Percentiles rank a stretch among this genome's conserved stretches.
Conservation (phyloP, 2,888 invertebrate genomes). For the Aquatica leii region DNA sequence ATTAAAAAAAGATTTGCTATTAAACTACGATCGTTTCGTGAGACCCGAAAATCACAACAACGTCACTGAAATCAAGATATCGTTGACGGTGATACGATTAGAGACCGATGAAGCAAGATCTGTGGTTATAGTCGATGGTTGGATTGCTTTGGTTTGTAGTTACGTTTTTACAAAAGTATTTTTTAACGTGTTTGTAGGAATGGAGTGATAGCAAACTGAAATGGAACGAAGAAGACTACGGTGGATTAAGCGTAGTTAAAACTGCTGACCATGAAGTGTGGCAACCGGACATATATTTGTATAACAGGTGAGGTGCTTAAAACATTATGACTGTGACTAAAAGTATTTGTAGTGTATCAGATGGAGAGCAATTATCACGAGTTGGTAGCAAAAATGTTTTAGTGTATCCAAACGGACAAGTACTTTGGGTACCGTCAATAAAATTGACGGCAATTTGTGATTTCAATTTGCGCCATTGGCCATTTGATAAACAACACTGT, state of each 20-base stretch:
- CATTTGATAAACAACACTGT: conserved; percentile 75
- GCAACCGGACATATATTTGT: conserved; percentile 79
- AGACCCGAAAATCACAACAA: conserved; percentile 64
- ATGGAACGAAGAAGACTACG: conserved; percentile 76
- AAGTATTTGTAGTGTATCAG: conserved; percentile 25
- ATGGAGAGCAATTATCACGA: conserved; percentile 67
- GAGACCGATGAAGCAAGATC: conserved; percentile 72
- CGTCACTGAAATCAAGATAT: conserved; percentile 63
- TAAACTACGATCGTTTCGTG: conserved; percentile 66
- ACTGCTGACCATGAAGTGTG: conserved; percentile 78
- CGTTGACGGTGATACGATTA: conserved; percentile 69
- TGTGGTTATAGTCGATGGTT: conserved; percentile 67
- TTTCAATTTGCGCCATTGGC: conserved; percentile 76
- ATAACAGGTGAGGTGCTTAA: conserved; percentile 66
- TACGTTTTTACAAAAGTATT: too few species aligned
- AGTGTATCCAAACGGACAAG: conserved; percentile 62
- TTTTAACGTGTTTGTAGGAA: conserved; percentile 61
- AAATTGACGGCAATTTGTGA: conserved; percentile 73
- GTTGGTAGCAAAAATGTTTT: conserved; percentile 67
- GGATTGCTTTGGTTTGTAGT: conserved; percentile 68
- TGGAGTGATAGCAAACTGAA: conserved; percentile 78
- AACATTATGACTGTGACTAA: background rate
- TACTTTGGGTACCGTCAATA: conserved; percentile 74
- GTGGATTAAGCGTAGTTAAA: conserved; percentile 67
- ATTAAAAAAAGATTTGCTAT: conserved; percentile 66